Evolutionary conservation across 1,140 invertebrate species (phyloP).

Genomic region (Calliphora vicina): DNA sequence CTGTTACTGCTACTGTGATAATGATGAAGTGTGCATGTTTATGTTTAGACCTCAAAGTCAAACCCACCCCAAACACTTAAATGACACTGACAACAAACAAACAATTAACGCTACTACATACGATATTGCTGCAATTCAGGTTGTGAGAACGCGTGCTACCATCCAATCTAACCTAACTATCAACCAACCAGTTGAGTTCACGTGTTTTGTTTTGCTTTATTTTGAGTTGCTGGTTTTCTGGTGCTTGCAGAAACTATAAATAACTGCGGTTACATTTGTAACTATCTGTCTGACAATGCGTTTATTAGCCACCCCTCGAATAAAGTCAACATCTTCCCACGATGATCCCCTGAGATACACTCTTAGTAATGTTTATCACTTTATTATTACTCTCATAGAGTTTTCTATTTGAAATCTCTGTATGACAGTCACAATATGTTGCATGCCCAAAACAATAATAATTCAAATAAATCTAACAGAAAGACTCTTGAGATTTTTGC

Average conservation of each 20-base stretch:
- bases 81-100: constrained; percentile 61
- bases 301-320: not conserved
- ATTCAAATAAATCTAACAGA: not conserved
- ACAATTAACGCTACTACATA: constrained; percentile 55
- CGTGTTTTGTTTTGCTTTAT: constrained; percentile 42
- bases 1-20: not conserved
- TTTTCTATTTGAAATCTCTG: not conserved
- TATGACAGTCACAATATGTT: constrained; percentile 2
- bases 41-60: constrained; percentile 32
- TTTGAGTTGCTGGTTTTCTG: not conserved
- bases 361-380: not conserved
- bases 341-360: not conserved
- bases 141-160: constrained; percentile 3
- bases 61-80: constrained; percentile 48
- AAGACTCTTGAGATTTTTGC: not conserved
- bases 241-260: constrained; percentile 50
- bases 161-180: not conserved
- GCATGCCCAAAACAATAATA: not conserved
- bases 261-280: constrained; percentile 47
- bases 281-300: not conserved
- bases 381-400: not conserved
- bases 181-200: constrained; percentile 46
- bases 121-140: not conserved
- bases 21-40: not conserved
- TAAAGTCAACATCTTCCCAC: constrained; percentile 13